These are phyloP conservation scores for Rostratula benghalensis DNA, from an alignment of 2,113 vertebrate genomes.

Conservation along the genomic window DNA sequence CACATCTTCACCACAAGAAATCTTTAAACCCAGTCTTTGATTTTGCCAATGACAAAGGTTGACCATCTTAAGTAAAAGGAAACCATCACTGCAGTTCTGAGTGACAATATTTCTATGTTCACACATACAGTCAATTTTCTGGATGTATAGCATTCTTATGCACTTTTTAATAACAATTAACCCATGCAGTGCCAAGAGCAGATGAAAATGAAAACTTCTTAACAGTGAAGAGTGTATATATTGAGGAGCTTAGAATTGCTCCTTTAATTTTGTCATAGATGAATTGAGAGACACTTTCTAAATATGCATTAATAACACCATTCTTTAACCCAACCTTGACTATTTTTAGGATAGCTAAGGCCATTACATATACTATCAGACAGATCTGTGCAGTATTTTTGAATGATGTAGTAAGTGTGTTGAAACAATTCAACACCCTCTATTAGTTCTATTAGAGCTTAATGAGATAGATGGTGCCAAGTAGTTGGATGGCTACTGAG, in stretches of 20 bases:
- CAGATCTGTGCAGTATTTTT: not conserved
- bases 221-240: not conserved
- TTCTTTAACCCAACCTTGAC: not conserved
- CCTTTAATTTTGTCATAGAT: not conserved
- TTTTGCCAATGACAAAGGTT: not conserved
- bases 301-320: not conserved
- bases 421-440: conserved; percentile 12
- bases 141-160: not conserved
- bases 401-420: not conserved
- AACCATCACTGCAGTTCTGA: not conserved
- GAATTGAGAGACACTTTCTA: not conserved
- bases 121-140: not conserved
- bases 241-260: not conserved
- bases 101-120: not conserved
- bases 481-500: conserved; percentile 7
- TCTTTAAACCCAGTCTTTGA: not conserved
- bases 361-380: not conserved
- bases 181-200: not conserved
- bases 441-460: not conserved
- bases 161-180: not conserved
- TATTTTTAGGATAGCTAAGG: not conserved
- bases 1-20: not conserved
- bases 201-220: not conserved
- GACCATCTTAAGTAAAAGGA: not conserved
- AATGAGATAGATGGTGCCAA: conserved; percentile 14